Conservation (phyloP, 2,888 invertebrate genomes). For the Automeris io region DNA sequence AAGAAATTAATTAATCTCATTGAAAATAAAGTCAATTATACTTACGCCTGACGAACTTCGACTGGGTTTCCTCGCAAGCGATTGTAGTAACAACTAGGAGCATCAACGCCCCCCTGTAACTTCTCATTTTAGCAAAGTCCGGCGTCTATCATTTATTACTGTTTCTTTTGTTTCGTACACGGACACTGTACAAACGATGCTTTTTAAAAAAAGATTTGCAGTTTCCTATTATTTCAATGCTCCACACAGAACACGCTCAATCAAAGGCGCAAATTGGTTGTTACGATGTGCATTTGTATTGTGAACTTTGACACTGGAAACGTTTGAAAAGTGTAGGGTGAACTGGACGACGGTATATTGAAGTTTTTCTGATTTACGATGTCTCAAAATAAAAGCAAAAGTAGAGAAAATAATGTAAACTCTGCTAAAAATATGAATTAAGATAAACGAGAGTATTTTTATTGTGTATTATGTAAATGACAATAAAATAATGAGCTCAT, state of each 20-base stretch:
- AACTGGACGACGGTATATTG: neutral
- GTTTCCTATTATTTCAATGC: constrained; percentile 17
- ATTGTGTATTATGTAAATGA: no score
- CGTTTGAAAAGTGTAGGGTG: constrained; percentile 5
- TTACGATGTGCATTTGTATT: constrained; percentile 11
- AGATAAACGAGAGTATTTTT: no score
- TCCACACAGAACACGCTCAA: constrained; percentile 25
- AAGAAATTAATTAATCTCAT: neutral
- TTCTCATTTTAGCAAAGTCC: constrained; percentile 37
- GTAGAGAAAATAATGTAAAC: no score
- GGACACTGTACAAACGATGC: constrained; percentile 26
- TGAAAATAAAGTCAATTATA: constrained; percentile 21
- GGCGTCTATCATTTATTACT: constrained; percentile 33
- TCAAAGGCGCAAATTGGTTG: constrained; percentile 18
- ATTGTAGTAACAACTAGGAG: constrained; percentile 38
- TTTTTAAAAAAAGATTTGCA: constrained; percentile 12
- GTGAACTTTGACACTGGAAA: constrained; percentile 12
- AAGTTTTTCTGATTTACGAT: neutral
- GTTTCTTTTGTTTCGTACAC: constrained; percentile 17
- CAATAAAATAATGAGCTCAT: no score
- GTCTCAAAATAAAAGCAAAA: no score
- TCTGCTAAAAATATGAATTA: no score
- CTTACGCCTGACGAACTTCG: constrained; percentile 48
- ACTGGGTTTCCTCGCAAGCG: constrained; percentile 23
- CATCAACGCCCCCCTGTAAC: constrained; percentile 36